These are phyloP conservation scores for Mycteria americana DNA, from an alignment of 2,797 vertebrate species.

Conservation along the genomic window DNA sequence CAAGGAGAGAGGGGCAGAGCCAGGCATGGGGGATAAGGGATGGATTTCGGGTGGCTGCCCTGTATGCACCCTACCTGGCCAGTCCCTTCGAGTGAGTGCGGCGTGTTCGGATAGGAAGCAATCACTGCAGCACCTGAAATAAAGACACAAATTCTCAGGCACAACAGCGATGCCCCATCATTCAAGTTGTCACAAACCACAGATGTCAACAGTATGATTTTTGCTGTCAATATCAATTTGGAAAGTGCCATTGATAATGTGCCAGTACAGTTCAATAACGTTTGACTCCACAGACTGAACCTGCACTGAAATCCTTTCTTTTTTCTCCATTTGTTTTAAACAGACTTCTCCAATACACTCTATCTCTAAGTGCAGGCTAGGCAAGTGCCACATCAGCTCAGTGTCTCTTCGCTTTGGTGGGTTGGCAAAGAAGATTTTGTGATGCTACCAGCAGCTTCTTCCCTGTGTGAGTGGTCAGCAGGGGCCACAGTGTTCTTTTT, in stretches of 20 bases:
- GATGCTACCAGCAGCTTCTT: neutral
- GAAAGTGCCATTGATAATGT: neutral
- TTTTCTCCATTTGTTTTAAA: neutral
- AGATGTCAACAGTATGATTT: neutral
- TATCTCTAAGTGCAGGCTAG: neutral
- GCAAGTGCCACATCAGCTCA: neutral
- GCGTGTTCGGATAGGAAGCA: neutral
- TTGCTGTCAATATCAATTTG: neutral
- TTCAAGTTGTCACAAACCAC: neutral
- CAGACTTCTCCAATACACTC: neutral
- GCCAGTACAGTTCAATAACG: neutral
- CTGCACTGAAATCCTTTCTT: neutral
- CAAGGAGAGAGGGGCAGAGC: neutral
- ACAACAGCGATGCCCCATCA: neutral
- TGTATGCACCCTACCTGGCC: neutral
- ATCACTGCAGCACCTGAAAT: neutral
- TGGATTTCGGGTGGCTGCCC: neutral
- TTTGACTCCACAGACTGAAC: neutral
- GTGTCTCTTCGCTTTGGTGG: neutral
- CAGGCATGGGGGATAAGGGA: neutral
- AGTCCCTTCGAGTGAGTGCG: fast-evolving
- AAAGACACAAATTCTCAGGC: neutral
- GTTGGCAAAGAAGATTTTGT: neutral
- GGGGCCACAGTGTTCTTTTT: neutral
- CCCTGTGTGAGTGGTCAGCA: neutral